These are phyloP conservation scores for Pteria penguin DNA, from an alignment of 2,888 invertebrate species.

Conservation along the genomic window DNA sequence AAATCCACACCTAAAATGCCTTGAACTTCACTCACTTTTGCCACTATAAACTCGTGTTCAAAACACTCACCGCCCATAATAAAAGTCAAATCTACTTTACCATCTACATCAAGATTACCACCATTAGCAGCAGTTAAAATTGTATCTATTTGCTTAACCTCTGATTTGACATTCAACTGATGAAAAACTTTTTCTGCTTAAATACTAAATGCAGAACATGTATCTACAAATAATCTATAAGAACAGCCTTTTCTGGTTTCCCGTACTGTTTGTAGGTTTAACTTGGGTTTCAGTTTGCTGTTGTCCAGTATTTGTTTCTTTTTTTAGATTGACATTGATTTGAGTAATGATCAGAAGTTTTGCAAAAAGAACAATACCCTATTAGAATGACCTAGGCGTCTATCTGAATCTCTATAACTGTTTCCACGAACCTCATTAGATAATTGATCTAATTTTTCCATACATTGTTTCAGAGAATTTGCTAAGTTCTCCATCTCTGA, in stretches of 20 bases:
- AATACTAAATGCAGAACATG: not conserved
- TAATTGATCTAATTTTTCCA: not conserved
- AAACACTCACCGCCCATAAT: slow-evolving; percentile 21
- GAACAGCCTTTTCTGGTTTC: slow-evolving; percentile 39
- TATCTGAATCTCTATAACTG: too few species aligned
- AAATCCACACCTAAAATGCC: slow-evolving; percentile 48
- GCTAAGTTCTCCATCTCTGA: not conserved
- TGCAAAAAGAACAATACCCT: not conserved
- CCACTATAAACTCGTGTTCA: slow-evolving; percentile 39
- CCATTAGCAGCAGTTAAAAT: slow-evolving; percentile 34
- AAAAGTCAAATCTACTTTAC: slow-evolving; percentile 29
- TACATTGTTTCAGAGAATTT: not conserved
- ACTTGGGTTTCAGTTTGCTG: too few species aligned
- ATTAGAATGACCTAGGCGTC: too few species aligned
- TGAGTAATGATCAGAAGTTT: not conserved
- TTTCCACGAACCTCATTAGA: not conserved
- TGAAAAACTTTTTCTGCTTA: slow-evolving; percentile 7
- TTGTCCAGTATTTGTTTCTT: slow-evolving; percentile 5
- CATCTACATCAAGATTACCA: slow-evolving; percentile 14
- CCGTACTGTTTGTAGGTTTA: too few species aligned
- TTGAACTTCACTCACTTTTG: slow-evolving; percentile 38
- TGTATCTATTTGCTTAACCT: not conserved
- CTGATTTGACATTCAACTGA: not conserved
- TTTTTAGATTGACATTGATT: not conserved
- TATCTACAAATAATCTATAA: not conserved